A percentile compares a stretch with the other conserved stretches of the same genome.
These are phyloP conservation scores for Diorhabda elongata DNA, from an alignment of 1,140 invertebrate species.

Conservation along the genomic window DNA sequence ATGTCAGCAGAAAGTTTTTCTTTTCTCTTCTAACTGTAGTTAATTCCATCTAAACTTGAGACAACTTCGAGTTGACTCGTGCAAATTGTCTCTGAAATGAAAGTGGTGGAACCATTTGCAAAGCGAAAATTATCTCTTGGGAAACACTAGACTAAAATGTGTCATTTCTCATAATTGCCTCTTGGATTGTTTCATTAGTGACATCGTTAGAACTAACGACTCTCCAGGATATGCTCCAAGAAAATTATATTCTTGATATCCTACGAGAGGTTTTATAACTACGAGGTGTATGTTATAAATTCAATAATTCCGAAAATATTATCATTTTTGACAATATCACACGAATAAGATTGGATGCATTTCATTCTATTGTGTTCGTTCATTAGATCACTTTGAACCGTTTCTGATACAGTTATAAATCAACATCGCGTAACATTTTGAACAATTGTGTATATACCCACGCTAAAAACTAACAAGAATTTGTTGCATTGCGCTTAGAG, in stretches of 20 bases:
- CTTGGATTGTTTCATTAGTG: slow-evolving; percentile 45
- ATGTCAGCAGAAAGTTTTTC: too few species aligned
- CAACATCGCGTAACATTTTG: too few species aligned
- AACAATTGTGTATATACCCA: too few species aligned
- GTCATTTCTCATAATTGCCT: slow-evolving; percentile 44
- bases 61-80: neutral
- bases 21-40: too few species aligned
- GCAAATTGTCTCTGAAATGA: slow-evolving; percentile 23
- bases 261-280: neutral
- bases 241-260: slow-evolving; percentile 22
- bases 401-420: too few species aligned
- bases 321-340: too few species aligned
- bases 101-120: slow-evolving; percentile 25
- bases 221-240: slow-evolving; percentile 31
- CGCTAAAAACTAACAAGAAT: too few species aligned
- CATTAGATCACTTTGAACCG: too few species aligned
- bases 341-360: too few species aligned
- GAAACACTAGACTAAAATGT: slow-evolving; percentile 34
- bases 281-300: neutral
- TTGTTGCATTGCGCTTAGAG: too few species aligned
- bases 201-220: slow-evolving; percentile 45
- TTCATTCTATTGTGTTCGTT: too few species aligned
- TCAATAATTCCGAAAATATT: too few species aligned
- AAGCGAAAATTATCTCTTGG: slow-evolving; percentile 30
- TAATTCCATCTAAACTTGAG: neutral